Base-by-base conservation (phyloP, 2,113 vertebrate genomes). In the Leucopsar rothschildi region DNA sequence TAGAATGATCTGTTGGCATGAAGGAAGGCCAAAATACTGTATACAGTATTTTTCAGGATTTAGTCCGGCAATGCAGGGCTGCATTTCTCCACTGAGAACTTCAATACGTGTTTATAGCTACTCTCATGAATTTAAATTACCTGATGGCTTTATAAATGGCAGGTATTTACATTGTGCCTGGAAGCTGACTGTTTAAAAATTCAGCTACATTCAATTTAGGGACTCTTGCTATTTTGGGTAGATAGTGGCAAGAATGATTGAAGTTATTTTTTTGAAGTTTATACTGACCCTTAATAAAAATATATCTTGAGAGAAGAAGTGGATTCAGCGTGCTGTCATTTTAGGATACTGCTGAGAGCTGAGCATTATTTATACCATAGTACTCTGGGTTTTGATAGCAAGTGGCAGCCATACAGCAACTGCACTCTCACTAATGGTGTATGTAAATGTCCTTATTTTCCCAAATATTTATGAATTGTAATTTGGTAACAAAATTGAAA, bases 231-330 rank as follows among this genome's bases (percentile, higher is more conserved):
- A 6, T 79, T 87, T 82, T 73, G 65, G 52, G 17, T 69, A 68
- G 39, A 37, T 52, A n/a, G 31, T 86, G 88, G 64, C 44, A 84
- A 72, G 91, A 92, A 69, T 49, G 0, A 75, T 83, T 88, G 12
- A 21, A 35, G 56, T 15, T 15, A 44, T 85, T 76, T 42, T 93
- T 90, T 56, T 86, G 50, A 65, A 71, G 50, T 92, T 90, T 82
- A 61, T 71, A 84, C 70, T 93, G 92, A 83, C 88, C 53, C 53
- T 88, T 95, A 96, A 96, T 96, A 94, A 97, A 94, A 72, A 65
- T 71, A 35, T 5, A 66, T 78, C 79, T 91, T 78, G 53, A 45
- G 33, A 49, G 76, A 75, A 47, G 55, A 15, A 49, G 47, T 22
- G 45, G 40, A 42, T 57, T 71, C 40, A 27, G 22, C 0, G 28